Evolutionary conservation across 2,797 vertebrate genomes (phyloP), one percentile per base, ranked within the genome.

Genomic region (Rhadinocentrus ornatus): DNA sequence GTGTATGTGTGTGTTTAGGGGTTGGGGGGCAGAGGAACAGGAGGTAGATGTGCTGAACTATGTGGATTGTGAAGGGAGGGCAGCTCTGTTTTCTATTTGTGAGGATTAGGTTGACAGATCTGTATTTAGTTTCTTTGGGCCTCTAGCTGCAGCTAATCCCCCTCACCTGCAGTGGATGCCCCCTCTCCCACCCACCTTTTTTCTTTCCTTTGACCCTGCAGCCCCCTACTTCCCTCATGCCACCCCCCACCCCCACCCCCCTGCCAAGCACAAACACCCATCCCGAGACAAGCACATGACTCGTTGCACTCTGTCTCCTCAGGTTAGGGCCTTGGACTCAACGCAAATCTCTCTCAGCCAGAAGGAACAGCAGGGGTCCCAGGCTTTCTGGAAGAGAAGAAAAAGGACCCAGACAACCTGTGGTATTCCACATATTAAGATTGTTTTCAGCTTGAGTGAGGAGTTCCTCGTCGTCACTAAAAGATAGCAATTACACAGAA

Each of bases 41-140:
- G 89, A 81, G 85, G 90, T 89, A 84, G 85, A 89, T 84, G 88
- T 88, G 85, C 85, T 89, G 82, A 89, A 86, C 86, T 91, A 87
- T 91, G 89, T 85, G 89, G 80, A 86, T 86, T 88, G 88, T 86
- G 82, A 89, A 81, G 87, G 88, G 83, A 90, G 88, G 86, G 88
- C 83, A 86, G 90, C 88, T 93, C 93, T 94, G 93, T 94, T 95
- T 95, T 95, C 91, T 94, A 93, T 95, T 95, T 95, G 93, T 92
- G 89, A 89, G 92, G 93, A 95, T 94, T 95, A 95, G 89, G 91
- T 90, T 94, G 94, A 95, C 93, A 95, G 93, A 94, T 94, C 93
- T 95, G 93, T 94, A 92, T 94, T 95, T 94, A 93, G 93, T 95
- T 95, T 94, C 93, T 87, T 85, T 92, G 91, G 94, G 92, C 93